Evolutionary conservation across 53 echinoderm and acorn worm species (phyloP).

Genomic region (Luidia sarsii): DNA sequence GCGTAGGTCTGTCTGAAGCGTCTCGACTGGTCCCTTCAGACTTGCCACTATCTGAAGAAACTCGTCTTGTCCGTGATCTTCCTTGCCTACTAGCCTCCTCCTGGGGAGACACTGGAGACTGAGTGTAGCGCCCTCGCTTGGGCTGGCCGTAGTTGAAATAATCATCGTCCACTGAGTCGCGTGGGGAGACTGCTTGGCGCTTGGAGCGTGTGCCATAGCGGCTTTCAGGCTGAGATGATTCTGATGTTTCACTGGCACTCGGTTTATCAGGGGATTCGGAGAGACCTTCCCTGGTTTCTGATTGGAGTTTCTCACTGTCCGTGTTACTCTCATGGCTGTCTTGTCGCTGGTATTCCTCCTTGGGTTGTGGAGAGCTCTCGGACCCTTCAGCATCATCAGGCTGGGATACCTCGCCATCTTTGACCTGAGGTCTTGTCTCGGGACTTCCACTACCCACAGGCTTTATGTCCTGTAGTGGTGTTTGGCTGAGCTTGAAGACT

Average conservation of each 20-base stretch:
- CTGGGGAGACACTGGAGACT: constrained; percentile 38
- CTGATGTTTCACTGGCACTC: constrained; percentile 23
- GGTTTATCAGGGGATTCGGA: constrained; percentile 3
- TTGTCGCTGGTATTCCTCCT: constrained; percentile 1
- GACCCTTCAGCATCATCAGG: constrained; percentile 1
- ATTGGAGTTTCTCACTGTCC: constrained; percentile 15
- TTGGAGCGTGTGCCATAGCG: constrained; percentile 37
- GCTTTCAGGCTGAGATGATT: constrained; percentile 18
- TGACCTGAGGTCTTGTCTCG: neutral
- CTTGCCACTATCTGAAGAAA: constrained; percentile 43
- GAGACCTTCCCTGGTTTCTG: neutral
- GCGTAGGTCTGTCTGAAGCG: constrained; percentile 39
- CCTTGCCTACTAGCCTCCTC: constrained; percentile 32
- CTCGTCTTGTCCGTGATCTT: constrained; percentile 12
- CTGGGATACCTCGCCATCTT: constrained; percentile 8
- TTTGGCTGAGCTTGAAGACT: constrained; percentile 36
- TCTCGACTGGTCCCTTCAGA: constrained; percentile 36
- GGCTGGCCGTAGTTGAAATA: constrained; percentile 22
- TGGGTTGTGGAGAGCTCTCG: neutral
- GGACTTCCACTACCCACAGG: constrained; percentile 3
- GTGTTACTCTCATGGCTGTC: neutral
- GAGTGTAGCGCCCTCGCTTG: constrained; percentile 57
- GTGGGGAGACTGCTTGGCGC: constrained; percentile 33
- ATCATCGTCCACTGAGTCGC: constrained; percentile 29
- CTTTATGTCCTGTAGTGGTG: constrained; percentile 24